Percentiles rank a stretch among this genome's conserved stretches.
Evolutionary conservation across 2,797 vertebrate species (phyloP).

Genomic region (Gymnothorax javanicus): DNA sequence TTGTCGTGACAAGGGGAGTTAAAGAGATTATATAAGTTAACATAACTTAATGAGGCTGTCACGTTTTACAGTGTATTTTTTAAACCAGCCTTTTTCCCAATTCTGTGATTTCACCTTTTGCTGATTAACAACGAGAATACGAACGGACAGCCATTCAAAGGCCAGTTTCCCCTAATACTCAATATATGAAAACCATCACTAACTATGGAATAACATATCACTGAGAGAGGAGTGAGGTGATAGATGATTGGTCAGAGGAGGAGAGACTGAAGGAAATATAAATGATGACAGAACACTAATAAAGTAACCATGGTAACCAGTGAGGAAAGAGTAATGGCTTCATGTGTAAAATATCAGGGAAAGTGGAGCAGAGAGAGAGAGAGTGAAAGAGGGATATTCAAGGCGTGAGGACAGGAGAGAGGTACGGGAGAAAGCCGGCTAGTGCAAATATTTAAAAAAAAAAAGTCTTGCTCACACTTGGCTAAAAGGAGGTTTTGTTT

Average conservation of each 20-base stretch:
- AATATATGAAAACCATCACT: not conserved
- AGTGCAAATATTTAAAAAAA: not conserved
- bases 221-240: not conserved
- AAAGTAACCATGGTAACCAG: not conserved
- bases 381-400: not conserved
- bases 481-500: too few species aligned
- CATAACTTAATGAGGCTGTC: too few species aligned
- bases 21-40: too few species aligned
- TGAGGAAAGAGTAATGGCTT: too few species aligned
- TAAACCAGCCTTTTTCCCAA: not conserved
- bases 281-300: not conserved
- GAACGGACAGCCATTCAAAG: conserved; percentile 62
- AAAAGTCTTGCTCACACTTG: too few species aligned
- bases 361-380: not conserved
- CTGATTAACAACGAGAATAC: conserved; percentile 49
- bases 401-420: not conserved
- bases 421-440: not conserved
- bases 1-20: too few species aligned
- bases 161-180: not conserved
- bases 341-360: too few species aligned
- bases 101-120: conserved; percentile 52
- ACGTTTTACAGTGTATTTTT: too few species aligned
- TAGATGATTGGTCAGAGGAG: not conserved
- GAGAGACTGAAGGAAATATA: conserved; percentile 36
- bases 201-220: not conserved